Conservation (phyloP, 2,113 vertebrate genomes). For the Apistogramma diplotaenia region DNA sequence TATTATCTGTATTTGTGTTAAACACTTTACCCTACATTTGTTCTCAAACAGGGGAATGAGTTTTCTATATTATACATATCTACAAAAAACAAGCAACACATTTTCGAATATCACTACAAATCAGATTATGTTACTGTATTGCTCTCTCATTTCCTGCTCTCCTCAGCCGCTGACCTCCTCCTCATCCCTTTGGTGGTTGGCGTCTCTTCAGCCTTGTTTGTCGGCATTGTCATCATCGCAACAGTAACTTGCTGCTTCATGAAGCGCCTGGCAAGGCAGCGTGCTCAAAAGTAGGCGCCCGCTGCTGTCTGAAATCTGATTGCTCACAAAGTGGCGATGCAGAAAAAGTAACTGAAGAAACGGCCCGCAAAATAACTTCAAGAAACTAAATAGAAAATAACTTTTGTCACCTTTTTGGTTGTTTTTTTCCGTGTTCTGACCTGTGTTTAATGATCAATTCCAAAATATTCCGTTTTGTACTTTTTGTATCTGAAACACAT, state of each 20-base stretch:
- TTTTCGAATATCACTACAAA: neutral
- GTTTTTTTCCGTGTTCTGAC: slow-evolving; percentile 18
- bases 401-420: neutral
- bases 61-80: neutral
- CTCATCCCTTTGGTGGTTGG: slow-evolving; percentile 84
- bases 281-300: slow-evolving; percentile 61
- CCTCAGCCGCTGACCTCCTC: slow-evolving; percentile 81
- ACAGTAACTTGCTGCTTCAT: slow-evolving; percentile 91
- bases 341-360: neutral
- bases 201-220: slow-evolving; percentile 81
- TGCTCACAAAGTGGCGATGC: neutral
- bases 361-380: neutral
- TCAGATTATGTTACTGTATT: neutral
- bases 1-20: neutral
- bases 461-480: slow-evolving; percentile 52
- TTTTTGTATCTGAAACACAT: slow-evolving; percentile 43
- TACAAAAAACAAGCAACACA: neutral
- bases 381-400: neutral
- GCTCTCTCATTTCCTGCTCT: neutral
- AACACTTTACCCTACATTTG: neutral
- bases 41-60: neutral
- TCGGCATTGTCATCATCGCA: slow-evolving; percentile 80
- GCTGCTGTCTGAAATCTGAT: neutral
- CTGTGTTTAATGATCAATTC: slow-evolving; percentile 36
- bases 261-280: slow-evolving; percentile 77